Conservation (phyloP, 2,797 vertebrate species). For the Denticeps clupeoides region DNA sequence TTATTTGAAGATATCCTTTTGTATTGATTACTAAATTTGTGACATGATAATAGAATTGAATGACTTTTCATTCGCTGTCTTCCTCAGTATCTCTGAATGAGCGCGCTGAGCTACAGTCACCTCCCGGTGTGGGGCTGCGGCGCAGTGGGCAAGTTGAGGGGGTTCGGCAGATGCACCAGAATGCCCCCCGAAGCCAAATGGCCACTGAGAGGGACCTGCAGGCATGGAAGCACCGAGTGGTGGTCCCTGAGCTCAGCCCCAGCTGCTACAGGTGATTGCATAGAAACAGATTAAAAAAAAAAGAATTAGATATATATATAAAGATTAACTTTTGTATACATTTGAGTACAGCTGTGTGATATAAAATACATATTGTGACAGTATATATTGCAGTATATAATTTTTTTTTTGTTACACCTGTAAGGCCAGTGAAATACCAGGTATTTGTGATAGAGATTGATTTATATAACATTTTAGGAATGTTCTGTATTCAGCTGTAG, state of each 20-base stretch:
- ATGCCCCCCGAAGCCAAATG: constrained; percentile 89
- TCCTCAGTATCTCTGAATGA: constrained; percentile 71
- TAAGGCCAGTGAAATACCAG: too few species aligned
- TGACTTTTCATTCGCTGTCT: neutral
- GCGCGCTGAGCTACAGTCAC: constrained; percentile 78
- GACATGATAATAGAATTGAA: too few species aligned
- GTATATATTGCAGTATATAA: too few species aligned
- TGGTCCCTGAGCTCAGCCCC: constrained; percentile 78
- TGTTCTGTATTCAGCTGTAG: too few species aligned
- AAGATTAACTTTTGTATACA: neutral
- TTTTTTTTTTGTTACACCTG: too few species aligned
- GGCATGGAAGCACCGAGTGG: constrained; percentile 85
- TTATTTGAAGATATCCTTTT: neutral
- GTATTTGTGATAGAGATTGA: too few species aligned
- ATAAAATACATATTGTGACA: too few species aligned
- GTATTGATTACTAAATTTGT: neutral
- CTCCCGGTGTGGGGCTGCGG: constrained; percentile 83
- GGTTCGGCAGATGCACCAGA: constrained; percentile 93
- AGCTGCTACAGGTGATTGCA: constrained; percentile 66
- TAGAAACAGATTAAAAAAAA: neutral
- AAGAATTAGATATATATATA: neutral
- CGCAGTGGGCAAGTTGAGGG: constrained; percentile 94
- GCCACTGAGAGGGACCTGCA: constrained; percentile 88
- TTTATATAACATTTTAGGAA: too few species aligned
- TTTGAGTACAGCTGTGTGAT: too few species aligned